Percentiles rank a stretch among this genome's conserved stretches.
Evolutionary conservation across 2,888 invertebrate species (phyloP).

Genomic region (Acleris cristana): DNA sequence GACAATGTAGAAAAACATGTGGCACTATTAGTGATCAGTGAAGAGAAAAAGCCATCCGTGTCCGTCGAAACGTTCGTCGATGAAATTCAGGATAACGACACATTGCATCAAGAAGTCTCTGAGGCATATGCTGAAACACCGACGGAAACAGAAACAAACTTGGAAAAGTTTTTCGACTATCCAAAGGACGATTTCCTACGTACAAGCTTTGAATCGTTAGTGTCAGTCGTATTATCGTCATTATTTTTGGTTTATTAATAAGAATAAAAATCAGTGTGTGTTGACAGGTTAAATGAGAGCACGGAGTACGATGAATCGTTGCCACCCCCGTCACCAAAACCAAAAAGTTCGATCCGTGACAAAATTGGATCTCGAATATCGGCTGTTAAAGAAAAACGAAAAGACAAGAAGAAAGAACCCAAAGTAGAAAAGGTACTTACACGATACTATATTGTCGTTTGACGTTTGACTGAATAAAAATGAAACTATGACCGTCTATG

Average conservation of each 20-base stretch:
- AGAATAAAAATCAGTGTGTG: conserved; percentile 12
- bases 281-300: conserved; percentile 61
- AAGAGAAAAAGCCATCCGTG: conserved; percentile 39
- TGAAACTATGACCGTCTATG: no score
- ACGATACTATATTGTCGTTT: conserved; percentile 12
- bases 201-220: conserved; percentile 73
- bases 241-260: neutral
- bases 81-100: conserved; percentile 51
- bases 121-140: conserved; percentile 44
- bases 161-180: conserved; percentile 43
- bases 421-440: conserved; percentile 66
- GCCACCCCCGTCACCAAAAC: conserved; percentile 50
- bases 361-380: conserved; percentile 63
- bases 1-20: conserved; percentile 49
- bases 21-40: conserved; percentile 43
- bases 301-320: conserved; percentile 49
- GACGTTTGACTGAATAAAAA: no score
- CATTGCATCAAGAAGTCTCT: conserved; percentile 46
- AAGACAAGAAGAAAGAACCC: conserved; percentile 55
- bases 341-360: conserved; percentile 60
- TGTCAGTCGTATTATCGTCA: conserved; percentile 40
- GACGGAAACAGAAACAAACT: conserved; percentile 47
- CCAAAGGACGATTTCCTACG: conserved; percentile 53
- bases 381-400: conserved; percentile 59
- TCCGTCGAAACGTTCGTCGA: conserved; percentile 48